Evolutionary conservation across 2,113 vertebrate species (phyloP), one percentile per base, ranked within the genome.

Genomic region (Petromus typicus): DNA sequence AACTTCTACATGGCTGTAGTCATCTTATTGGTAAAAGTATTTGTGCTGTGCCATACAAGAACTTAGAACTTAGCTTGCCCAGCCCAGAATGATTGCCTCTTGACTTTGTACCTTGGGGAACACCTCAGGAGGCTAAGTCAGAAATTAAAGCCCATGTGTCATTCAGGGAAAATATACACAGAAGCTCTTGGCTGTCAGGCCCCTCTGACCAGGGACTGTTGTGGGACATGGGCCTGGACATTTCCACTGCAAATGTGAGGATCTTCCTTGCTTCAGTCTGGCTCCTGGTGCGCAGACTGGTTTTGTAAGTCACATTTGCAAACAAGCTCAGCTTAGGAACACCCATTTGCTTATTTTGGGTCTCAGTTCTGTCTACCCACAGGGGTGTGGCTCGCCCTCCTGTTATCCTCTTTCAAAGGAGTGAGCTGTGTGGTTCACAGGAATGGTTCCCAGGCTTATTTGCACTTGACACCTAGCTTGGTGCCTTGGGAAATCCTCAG

Each of bases 161-260:
- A 40, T 18, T 16, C 34, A 43, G 51, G 80, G 32, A 76, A 37
- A 57, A 23, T 25, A 23, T 2, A 8, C 43, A 5, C 3, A 3
- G 45, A 4, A 5, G 43, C 10, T 4, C 6, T 25, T 13, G 3
- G 16, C 51, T 6, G 20, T 14, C 25, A 25, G 12, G 25, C 37
- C 10, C 9, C 10, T 16, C 30, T 37, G 40, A 13, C 34, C 13
- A 57, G 56, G 18, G 4, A 11, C 13, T 10, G 0, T 4, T 7
- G 5, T 7, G 4, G 2, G 9, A 71, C 25, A 32, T 0, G 2
- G 9, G 34, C 11, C 8, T 1, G 32, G 14, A 10, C 13, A 27
- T 43, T 66, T 48, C 23, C 7, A 0, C 20, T 59, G 4, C 20
- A 40, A 23, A 48, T 20, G 3, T 30, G 57, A 22, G 7, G 45